Base-by-base conservation (phyloP, 2,888 invertebrate species). In the Lydus trimaculatus region DNA sequence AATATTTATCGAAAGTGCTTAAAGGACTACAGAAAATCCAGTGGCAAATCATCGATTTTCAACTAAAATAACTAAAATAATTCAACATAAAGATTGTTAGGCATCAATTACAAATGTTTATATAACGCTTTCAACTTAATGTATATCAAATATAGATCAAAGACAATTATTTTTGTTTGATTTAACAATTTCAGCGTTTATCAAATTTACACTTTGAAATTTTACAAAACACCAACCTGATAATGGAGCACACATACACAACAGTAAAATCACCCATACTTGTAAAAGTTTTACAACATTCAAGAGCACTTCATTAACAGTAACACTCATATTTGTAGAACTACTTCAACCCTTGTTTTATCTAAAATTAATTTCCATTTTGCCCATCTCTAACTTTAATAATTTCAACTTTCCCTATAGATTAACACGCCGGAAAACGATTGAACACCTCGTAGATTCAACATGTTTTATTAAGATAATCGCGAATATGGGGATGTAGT, bases 211-310 rank as follows among this genome's bases (percentile, higher is more conserved):
- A 43, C 6, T 43, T 5, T n/a, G 17, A 43, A 43, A 43, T n/a
- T n/a, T n/a, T n/a, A n/a, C n/a, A n/a, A n/a, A n/a, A 6, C 17
- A 77, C 78, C 63, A 69, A 78, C 79, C 79, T 78, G 78, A 73
- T 74, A 76, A 72, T 13, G 69, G 66, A 17, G 78, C 78, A 66
- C 70, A 74, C 56, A 74, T 71, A 31, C 63, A 61, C 67, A 73
- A 67, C 48, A 75, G 60, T 66, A 78, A 63, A 61, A 79, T 69
- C 65, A 75, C 74, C 76, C 76, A 78, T 74, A 76, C 72, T 74
- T 76, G 76, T 58, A 76, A 72, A 72, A 78, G 73, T 75, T 76
- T 78, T 39, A 69, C 67, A 68, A 76, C 71, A 73, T 71, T 72
- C 52, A 76, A 75, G 67, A 71, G 69, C 69, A 76, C 70, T 74